A percentile compares a stretch with the other conserved stretches of the same genome.
Conservation (phyloP, 1,140 invertebrate genomes). For the Drosophila chauvacae region DNA sequence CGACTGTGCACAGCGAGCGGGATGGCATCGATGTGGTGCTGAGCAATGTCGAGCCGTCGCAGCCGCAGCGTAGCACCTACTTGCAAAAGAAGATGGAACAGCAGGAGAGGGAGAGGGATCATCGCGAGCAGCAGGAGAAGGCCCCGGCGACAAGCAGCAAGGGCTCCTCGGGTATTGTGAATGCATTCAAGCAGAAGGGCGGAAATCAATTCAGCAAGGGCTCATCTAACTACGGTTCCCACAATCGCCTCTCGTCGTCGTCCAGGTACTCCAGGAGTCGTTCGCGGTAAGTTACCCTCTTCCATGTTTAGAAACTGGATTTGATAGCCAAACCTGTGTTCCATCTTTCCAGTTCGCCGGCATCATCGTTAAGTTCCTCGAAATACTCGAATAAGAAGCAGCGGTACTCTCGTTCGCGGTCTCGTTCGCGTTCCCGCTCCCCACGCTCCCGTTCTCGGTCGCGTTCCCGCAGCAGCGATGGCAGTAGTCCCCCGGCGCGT, state of each 20-base stretch:
- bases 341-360: slow-evolving; percentile 48
- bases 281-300: slow-evolving; percentile 66
- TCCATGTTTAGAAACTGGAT: not conserved
- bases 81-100: slow-evolving; percentile 67
- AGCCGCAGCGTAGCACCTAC: slow-evolving; percentile 64
- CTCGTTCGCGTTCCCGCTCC: slow-evolving; percentile 60
- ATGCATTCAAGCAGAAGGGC: slow-evolving; percentile 66
- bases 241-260: slow-evolving; percentile 40
- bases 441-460: slow-evolving; percentile 61
- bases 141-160: slow-evolving; percentile 27
- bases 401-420: slow-evolving; percentile 71
- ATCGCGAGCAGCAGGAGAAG: slow-evolving; percentile 30
- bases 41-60: slow-evolving; percentile 51
- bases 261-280: slow-evolving; percentile 69
- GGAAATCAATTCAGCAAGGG: slow-evolving; percentile 64
- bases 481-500: slow-evolving; percentile 65
- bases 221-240: slow-evolving; percentile 36
- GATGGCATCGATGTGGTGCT: slow-evolving; percentile 86
- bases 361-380: slow-evolving; percentile 59
- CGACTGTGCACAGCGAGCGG: slow-evolving; percentile 91
- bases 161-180: slow-evolving; percentile 29
- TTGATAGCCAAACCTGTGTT: slow-evolving; percentile 1
- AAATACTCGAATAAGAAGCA: slow-evolving; percentile 72
- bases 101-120: slow-evolving; percentile 49
- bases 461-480: slow-evolving; percentile 65